A percentile compares a stretch with the other conserved stretches of the same genome.
These are phyloP conservation scores for Xiphorhynchus elegans DNA, from an alignment of 2,113 vertebrate species.

Conservation along the genomic window DNA sequence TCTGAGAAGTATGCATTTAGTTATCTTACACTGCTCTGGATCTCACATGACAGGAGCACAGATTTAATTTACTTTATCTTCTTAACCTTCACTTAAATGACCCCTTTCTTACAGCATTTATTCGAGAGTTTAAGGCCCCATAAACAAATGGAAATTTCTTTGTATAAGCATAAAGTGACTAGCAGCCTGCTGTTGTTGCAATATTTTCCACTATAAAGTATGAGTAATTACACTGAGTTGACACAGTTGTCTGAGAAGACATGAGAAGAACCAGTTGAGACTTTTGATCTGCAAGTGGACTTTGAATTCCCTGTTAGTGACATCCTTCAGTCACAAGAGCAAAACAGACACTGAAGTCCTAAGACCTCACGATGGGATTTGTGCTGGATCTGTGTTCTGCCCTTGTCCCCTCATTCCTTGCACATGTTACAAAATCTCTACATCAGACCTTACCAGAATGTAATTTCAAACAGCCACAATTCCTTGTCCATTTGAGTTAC, in stretches of 20 bases:
- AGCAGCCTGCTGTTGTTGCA: background rate
- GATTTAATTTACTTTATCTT: background rate
- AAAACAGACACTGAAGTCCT: conserved; percentile 5
- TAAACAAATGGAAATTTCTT: background rate
- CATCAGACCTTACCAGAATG: background rate
- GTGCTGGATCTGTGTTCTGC: background rate
- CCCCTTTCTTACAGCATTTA: background rate
- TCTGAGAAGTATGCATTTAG: background rate
- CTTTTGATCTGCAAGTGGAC: background rate
- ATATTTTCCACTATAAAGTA: background rate
- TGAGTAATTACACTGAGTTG: background rate
- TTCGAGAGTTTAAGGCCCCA: background rate
- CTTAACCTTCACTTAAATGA: background rate
- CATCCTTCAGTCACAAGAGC: background rate
- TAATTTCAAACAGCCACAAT: background rate
- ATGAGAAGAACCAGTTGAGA: background rate
- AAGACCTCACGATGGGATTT: background rate
- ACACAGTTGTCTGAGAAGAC: background rate
- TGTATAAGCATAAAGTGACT: background rate
- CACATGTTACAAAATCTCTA: background rate
- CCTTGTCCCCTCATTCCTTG: background rate
- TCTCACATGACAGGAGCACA: background rate
- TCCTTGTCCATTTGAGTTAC: background rate
- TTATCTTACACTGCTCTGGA: background rate
- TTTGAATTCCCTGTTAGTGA: conserved; percentile 34